Evolutionary conservation across 2,888 invertebrate genomes (phyloP), one percentile per base, ranked within the genome.

Genomic region (Hedya salicella): DNA sequence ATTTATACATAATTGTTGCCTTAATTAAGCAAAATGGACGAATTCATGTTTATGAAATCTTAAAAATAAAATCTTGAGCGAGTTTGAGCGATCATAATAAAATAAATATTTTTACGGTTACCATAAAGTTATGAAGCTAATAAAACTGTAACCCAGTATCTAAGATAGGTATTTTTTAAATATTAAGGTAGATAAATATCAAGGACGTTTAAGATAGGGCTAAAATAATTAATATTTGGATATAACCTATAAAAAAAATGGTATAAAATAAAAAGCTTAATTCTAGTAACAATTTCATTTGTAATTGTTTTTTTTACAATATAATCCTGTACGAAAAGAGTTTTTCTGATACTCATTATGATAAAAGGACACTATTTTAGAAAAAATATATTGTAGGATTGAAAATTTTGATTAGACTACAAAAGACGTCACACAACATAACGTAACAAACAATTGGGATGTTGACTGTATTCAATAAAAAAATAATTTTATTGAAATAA

Each of bases 121-220:
- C 4, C 6, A 19, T n/a, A 19, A 16, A 13, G 36, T n/a, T 36
- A 40, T 48, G 17, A 17, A 53, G 52, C 36, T 63, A 40, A 54
- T 39, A 13, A 62, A 53, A 25, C 44, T 14, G 59, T 39, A 36
- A 48, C 57, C 57, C 57, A 21, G 44, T 16, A 25, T 39, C 44
- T 59, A 52, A 52, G 50, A 59, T 59, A 52, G 50, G 50, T 59
- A 59, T n/a, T 30, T 36, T 11, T 32, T 30, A 48, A 39, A 56
- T 40, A 9, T 56, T 25, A 30, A 56, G 65, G 70, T 69, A 70
- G n/a, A n/a, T n/a, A 48, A 70, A 73, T 73, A 68, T 50, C 69
- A 69, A 82, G 86, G 85, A 86, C 86, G 86, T 80, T 75, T 76
- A 79, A 69, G 86, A 86, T 73, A 86, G 84, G 86, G 86, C 84